Conservation (phyloP, 2,888 invertebrate species). For the Coelinius sp. region DNA sequence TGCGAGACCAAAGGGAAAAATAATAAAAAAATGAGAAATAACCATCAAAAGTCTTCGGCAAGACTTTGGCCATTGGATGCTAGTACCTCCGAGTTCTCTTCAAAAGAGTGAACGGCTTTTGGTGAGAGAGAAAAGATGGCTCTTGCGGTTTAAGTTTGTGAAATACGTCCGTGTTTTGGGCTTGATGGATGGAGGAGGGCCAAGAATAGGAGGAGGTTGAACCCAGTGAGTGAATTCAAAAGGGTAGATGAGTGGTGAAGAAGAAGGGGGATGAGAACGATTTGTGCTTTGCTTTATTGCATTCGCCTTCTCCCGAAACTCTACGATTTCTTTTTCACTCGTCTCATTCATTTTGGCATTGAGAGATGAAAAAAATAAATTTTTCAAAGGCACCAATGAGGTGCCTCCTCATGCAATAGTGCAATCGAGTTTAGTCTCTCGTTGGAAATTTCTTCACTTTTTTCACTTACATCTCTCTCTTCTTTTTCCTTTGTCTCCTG, state of each 20-base stretch:
- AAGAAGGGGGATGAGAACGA: slow-evolving; percentile 34
- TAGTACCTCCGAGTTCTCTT: neutral
- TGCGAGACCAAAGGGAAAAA: slow-evolving; percentile 13
- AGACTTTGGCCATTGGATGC: slow-evolving; percentile 7
- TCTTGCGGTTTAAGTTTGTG: slow-evolving; percentile 11
- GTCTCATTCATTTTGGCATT: slow-evolving; percentile 27
- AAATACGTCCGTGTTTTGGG: slow-evolving; percentile 6
- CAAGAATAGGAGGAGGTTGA: slow-evolving; percentile 2
- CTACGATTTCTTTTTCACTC: slow-evolving; percentile 33
- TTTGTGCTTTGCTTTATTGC: slow-evolving; percentile 42
- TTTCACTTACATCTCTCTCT: neutral
- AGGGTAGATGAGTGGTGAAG: slow-evolving; percentile 7
- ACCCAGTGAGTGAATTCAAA: slow-evolving; percentile 3
- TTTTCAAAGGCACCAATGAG: slow-evolving; percentile 13
- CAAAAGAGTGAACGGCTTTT: slow-evolving; percentile 19
- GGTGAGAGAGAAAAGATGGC: slow-evolving; percentile 21
- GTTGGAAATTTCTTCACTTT: neutral
- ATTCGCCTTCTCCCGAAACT: slow-evolving; percentile 22
- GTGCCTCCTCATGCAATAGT: slow-evolving; percentile 19
- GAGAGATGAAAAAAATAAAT: slow-evolving; percentile 6
- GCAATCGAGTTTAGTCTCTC: slow-evolving; percentile 31
- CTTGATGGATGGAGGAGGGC: slow-evolving; percentile 32
- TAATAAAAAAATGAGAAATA: slow-evolving; percentile 32
- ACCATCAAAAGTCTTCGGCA: neutral
- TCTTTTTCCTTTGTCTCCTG: slow-evolving; percentile 17